Evolutionary conservation across 2,888 invertebrate species (phyloP).

Genomic region (Machimus rusticus): DNA sequence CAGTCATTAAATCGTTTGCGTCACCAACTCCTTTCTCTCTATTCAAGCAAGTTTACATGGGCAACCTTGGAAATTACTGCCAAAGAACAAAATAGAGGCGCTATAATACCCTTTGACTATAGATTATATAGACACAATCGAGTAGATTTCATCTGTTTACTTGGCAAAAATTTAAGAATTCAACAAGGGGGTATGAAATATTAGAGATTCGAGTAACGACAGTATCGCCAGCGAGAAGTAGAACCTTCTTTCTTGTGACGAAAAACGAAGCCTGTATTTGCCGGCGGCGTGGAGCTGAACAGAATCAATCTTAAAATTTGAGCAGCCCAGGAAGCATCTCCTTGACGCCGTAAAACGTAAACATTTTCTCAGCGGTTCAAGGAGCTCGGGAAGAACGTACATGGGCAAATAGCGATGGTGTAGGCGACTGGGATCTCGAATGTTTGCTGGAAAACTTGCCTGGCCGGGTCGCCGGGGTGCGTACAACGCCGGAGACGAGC

Average conservation of each 20-base stretch:
- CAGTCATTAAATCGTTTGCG: not conserved
- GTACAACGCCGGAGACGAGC: not conserved
- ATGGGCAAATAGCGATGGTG: constrained; percentile 7
- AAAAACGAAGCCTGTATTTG: not conserved
- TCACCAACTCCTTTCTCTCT: not conserved
- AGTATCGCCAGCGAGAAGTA: not conserved
- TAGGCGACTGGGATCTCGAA: not conserved
- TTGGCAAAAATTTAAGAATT: not conserved
- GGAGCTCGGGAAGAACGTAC: not conserved
- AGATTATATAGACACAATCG: not conserved
- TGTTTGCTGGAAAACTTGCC: not conserved
- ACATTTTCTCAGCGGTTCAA: not conserved
- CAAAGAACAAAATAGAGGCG: not conserved
- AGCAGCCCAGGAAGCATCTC: constrained; percentile 2
- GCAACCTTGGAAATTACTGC: not conserved
- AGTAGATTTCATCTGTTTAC: not conserved
- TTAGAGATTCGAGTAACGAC: not conserved
- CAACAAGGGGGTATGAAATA: not conserved
- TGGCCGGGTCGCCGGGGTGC: not conserved
- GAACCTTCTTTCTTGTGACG: not conserved
- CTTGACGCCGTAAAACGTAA: constrained; percentile 28
- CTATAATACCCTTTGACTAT: not conserved
- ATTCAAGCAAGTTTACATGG: not conserved
- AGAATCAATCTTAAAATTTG: not conserved
- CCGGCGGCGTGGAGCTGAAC: not conserved